phyloP scores from a whole-genome alignment of 2,888 invertebrate genomes.

The Diaperis boleti region DNA sequence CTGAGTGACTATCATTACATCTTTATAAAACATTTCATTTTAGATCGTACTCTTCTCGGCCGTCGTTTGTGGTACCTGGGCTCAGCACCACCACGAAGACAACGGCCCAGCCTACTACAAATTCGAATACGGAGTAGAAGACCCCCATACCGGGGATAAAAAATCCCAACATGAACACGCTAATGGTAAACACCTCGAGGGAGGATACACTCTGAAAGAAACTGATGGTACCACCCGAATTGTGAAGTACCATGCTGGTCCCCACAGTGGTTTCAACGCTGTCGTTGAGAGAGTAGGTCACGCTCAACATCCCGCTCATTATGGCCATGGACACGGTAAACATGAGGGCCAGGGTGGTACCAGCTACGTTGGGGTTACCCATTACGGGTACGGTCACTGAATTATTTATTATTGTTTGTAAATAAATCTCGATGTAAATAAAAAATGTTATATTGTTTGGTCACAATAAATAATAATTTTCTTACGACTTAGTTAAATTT shows the following conservation, averaged over 20 bases:
- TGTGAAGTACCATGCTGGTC: conserved; percentile 48
- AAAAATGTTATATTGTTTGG: too few relatives aligned
- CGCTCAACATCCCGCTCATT: too few relatives aligned
- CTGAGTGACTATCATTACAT: too few relatives aligned
- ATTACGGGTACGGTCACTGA: conserved; percentile 41
- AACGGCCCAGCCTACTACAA: conserved; percentile 39
- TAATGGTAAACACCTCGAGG: conserved; percentile 54
- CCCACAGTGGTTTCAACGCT: conserved; percentile 52
- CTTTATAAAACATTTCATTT: too few relatives aligned
- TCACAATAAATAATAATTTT: too few relatives aligned
- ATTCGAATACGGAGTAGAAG: conserved; percentile 53
- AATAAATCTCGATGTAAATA: too few relatives aligned
- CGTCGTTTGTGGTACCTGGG: too few relatives aligned
- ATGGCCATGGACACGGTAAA: too few relatives aligned
- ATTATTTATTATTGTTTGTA: not conserved
- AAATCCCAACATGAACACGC: conserved; percentile 55
- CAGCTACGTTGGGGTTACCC: conserved; percentile 52
- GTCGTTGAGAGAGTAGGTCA: conserved; percentile 51
- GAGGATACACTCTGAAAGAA: conserved; percentile 54
- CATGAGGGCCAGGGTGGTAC: conserved; percentile 51
- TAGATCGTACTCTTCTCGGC: too few relatives aligned
- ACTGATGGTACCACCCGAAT: conserved; percentile 57
- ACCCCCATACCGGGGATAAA: conserved; percentile 56
- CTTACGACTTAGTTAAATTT: not conserved
- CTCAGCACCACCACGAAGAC: too few relatives aligned